Evolutionary conservation across 2,113 vertebrate species (phyloP).

Genomic region (Gobius niger): DNA sequence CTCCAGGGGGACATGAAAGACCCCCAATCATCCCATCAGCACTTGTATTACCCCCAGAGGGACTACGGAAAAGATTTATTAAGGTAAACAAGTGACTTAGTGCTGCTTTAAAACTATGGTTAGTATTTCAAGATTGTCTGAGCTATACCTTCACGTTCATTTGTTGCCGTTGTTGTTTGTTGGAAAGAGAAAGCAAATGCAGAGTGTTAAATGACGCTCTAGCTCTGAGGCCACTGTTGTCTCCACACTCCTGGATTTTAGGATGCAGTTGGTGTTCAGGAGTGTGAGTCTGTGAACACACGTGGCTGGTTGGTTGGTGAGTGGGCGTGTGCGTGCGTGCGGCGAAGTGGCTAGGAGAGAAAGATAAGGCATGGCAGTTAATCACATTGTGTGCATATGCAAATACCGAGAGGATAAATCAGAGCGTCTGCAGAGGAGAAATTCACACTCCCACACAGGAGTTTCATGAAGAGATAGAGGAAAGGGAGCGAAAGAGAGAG

Average conservation of each 20-base stretch:
- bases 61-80: too few species aligned
- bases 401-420: slow-evolving; percentile 58
- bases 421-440: slow-evolving; percentile 45
- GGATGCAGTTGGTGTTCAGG: slow-evolving; percentile 7
- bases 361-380: slow-evolving; percentile 60
- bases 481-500: slow-evolving; percentile 12
- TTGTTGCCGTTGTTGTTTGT: too few species aligned
- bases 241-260: slow-evolving; percentile 35
- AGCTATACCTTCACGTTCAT: too few species aligned
- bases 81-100: too few species aligned
- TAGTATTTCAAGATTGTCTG: too few species aligned
- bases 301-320: not conserved
- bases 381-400: slow-evolving; percentile 63
- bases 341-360: slow-evolving; percentile 30
- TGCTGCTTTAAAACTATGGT: too few species aligned
- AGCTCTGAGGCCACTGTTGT: slow-evolving; percentile 30
- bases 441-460: slow-evolving; percentile 31
- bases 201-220: slow-evolving; percentile 17
- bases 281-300: not conserved
- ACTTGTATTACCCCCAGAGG: too few species aligned
- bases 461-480: slow-evolving; percentile 28
- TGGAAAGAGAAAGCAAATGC: too few species aligned
- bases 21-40: too few species aligned
- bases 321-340: slow-evolving; percentile 3
- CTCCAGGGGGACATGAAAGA: too few species aligned